A percentile compares a stretch with the other conserved stretches of the same genome.
Conservation (phyloP, 2,113 vertebrate genomes). For the Rhegmatorhina hoffmannsi region DNA sequence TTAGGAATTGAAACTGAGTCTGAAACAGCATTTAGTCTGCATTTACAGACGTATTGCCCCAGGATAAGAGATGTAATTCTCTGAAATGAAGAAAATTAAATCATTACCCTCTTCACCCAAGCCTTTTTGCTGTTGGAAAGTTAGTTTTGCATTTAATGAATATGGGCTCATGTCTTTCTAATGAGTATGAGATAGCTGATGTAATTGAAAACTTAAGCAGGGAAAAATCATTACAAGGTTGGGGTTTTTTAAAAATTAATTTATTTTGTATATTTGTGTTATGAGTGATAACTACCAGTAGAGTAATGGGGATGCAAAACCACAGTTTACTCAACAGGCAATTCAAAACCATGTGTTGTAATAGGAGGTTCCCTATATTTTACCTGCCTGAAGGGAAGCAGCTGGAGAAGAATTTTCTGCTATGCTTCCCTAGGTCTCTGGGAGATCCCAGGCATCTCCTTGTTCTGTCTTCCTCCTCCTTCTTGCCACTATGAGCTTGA, state of each 20-base stretch:
- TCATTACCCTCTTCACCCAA: constrained; percentile 71
- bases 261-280: constrained; percentile 59
- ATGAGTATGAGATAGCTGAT: constrained; percentile 60
- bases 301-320: not conserved
- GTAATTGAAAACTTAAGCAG: constrained; percentile 68
- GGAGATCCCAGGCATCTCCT: not conserved
- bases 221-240: constrained; percentile 24
- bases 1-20: constrained; percentile 63
- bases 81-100: constrained; percentile 70
- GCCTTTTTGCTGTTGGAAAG: constrained; percentile 65
- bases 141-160: constrained; percentile 72
- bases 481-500: not conserved
- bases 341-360: not conserved
- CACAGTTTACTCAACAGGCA: constrained; percentile 1
- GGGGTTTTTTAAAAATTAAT: not conserved
- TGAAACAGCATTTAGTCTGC: constrained; percentile 65
- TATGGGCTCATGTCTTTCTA: constrained; percentile 55
- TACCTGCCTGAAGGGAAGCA: constrained; percentile 7
- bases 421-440: not conserved
- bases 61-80: constrained; percentile 70
- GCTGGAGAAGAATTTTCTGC: not conserved
- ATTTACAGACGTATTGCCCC: constrained; percentile 66
- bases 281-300: constrained; percentile 11
- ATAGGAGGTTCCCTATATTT: not conserved
- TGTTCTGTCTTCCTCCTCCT: not conserved